A percentile compares a stretch with the other conserved stretches of the same genome.
Conservation (phyloP, 2,888 invertebrate species). For the Clusia tigrina region DNA sequence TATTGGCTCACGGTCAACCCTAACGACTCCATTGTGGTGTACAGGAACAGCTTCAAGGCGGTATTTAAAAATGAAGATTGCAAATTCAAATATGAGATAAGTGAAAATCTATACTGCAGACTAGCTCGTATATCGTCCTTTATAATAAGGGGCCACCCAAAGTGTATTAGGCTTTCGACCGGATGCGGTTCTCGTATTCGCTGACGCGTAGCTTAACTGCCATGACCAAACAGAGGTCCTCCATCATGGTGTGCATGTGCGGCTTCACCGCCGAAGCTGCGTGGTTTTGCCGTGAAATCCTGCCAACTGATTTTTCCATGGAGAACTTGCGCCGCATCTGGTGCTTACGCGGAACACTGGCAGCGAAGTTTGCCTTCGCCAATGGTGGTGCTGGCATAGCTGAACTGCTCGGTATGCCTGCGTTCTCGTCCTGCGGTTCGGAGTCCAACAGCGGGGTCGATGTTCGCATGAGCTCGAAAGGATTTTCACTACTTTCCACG, state of each 20-base stretch:
- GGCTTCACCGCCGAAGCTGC: constrained; percentile 43
- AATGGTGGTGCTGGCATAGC: neutral
- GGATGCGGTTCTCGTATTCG: constrained; percentile 55
- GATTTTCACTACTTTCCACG: too few species aligned
- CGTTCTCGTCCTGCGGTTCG: too few species aligned
- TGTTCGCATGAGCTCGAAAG: too few species aligned
- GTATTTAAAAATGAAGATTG: too few species aligned
- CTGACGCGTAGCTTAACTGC: constrained; percentile 57
- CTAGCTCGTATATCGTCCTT: too few species aligned
- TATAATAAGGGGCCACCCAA: too few species aligned
- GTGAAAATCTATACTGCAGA: too few species aligned
- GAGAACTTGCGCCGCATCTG: constrained; percentile 52
- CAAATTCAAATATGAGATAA: too few species aligned
- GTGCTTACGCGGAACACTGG: constrained; percentile 41
- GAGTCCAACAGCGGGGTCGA: too few species aligned
- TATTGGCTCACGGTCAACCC: too few species aligned
- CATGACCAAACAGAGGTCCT: constrained; percentile 56
- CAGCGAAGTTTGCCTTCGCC: constrained; percentile 22
- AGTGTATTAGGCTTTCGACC: constrained; percentile 34
- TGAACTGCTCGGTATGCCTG: constrained; percentile 7
- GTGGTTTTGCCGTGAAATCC: constrained; percentile 46
- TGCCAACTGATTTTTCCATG: constrained; percentile 51
- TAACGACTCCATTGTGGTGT: too few species aligned
- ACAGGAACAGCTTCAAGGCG: too few species aligned
- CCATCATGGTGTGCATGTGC: constrained; percentile 56